phyloP scores from a whole-genome alignment of 2,888 invertebrate genomes.

The Lithophane leautieri region DNA sequence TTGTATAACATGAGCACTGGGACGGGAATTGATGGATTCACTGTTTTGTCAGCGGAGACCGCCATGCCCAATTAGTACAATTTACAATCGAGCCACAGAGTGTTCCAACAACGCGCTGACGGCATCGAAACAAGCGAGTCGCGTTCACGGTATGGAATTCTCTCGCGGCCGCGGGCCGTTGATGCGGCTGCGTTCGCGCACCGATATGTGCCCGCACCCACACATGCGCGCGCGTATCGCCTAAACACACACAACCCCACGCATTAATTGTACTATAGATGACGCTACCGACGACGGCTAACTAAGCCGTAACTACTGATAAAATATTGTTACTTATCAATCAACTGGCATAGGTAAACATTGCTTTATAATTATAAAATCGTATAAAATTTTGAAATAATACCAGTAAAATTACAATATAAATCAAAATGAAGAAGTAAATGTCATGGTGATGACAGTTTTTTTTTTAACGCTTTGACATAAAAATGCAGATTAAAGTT shows the following conservation, averaged over 20 bases:
- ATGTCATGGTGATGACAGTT: constrained; percentile 37
- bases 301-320: constrained; percentile 72
- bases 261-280: constrained; percentile 74
- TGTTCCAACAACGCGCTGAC: constrained; percentile 87
- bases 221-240: constrained; percentile 67
- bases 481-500: background rate
- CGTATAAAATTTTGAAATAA: constrained; percentile 2
- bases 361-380: constrained; percentile 36
- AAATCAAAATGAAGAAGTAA: constrained; percentile 4
- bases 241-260: constrained; percentile 69
- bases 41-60: constrained; percentile 85
- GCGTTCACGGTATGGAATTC: constrained; percentile 88
- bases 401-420: constrained; percentile 23
- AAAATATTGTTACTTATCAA: constrained; percentile 72
- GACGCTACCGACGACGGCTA: constrained; percentile 72
- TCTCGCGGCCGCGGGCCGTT: constrained; percentile 81
- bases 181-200: constrained; percentile 86
- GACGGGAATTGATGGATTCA: constrained; percentile 83
- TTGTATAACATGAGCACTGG: constrained; percentile 80
- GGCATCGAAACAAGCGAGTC: constrained; percentile 86
- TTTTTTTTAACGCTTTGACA: background rate
- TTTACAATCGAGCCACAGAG: constrained; percentile 86
- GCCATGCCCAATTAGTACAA: constrained; percentile 89
- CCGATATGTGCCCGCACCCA: constrained; percentile 81
- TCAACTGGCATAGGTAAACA: constrained; percentile 67